Percentiles rank a stretch among this genome's conserved stretches.
Evolutionary conservation across 1,140 invertebrate species (phyloP).

Genomic region (Trypoxylus dichotomus): DNA sequence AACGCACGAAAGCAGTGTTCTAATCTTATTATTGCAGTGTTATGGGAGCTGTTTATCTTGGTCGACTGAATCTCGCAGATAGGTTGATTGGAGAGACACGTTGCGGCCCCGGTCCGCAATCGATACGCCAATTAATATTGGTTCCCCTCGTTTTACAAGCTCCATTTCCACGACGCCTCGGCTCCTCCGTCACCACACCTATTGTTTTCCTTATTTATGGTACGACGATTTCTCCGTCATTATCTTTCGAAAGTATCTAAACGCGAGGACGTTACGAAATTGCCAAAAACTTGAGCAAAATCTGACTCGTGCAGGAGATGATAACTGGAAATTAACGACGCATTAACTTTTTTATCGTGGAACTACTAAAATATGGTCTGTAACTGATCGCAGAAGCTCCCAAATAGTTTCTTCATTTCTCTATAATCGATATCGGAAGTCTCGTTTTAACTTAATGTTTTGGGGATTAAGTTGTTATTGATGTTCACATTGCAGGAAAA

Average conservation of each 20-base stretch:
- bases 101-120: neutral
- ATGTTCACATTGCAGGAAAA: too few relatives aligned
- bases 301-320: neutral
- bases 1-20: neutral
- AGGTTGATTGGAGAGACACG: slow-evolving; percentile 20
- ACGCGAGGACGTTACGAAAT: neutral
- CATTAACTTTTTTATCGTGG: neutral
- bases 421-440: too few relatives aligned
- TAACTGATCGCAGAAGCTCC: too few relatives aligned
- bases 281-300: neutral
- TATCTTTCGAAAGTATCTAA: neutral
- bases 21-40: slow-evolving; percentile 25
- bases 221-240: neutral
- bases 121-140: slow-evolving; percentile 19
- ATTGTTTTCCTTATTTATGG: slow-evolving; percentile 16
- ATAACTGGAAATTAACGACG: neutral
- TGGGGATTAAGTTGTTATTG: too few relatives aligned
- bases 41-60: slow-evolving; percentile 23
- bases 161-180: neutral
- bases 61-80: slow-evolving; percentile 11
- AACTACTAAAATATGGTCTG: too few relatives aligned
- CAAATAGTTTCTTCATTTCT: too few relatives aligned
- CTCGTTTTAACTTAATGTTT: too few relatives aligned
- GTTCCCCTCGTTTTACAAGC: slow-evolving; percentile 17
- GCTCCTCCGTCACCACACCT: neutral